These are phyloP conservation scores for Saimiri boliviensis DNA, from an alignment of 2,113 vertebrate genomes.

Conservation along the genomic window DNA sequence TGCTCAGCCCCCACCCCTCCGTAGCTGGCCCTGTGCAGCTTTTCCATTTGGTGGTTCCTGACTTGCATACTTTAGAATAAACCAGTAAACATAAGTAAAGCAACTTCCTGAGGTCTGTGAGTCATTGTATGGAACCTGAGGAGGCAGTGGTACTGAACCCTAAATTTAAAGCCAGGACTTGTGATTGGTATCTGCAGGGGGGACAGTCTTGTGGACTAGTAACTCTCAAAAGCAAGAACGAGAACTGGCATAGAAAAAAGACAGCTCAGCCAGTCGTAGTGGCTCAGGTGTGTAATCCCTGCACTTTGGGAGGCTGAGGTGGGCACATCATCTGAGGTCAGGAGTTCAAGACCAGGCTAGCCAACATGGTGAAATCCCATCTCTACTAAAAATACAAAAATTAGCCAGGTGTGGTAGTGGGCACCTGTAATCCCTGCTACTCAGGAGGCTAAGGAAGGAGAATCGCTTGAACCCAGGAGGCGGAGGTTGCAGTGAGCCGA, in stretches of 20 bases:
- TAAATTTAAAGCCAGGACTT: not conserved
- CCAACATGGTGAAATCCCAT: too few species aligned
- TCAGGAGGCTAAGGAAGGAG: too few species aligned
- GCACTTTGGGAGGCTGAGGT: not conserved
- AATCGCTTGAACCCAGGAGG: too few species aligned
- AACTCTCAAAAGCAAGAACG: not conserved
- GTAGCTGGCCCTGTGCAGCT: not conserved
- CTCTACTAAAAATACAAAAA: too few species aligned
- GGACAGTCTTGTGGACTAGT: not conserved
- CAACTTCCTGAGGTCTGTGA: not conserved
- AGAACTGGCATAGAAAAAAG: not conserved
- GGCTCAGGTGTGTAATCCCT: not conserved
- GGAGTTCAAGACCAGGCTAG: too few species aligned
- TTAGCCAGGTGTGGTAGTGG: too few species aligned
- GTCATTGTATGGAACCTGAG: not conserved
- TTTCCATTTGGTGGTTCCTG: not conserved
- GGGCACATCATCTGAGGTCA: too few species aligned
- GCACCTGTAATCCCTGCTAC: too few species aligned
- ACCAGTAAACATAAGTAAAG: not conserved
- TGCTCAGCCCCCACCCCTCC: too few species aligned
- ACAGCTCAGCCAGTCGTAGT: not conserved
- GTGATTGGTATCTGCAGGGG: not conserved
- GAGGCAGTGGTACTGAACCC: not conserved
- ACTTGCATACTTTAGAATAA: not conserved
- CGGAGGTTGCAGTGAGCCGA: too few species aligned